Conservation (phyloP, 2,113 vertebrate genomes). For the Lophochroa leadbeateri region DNA sequence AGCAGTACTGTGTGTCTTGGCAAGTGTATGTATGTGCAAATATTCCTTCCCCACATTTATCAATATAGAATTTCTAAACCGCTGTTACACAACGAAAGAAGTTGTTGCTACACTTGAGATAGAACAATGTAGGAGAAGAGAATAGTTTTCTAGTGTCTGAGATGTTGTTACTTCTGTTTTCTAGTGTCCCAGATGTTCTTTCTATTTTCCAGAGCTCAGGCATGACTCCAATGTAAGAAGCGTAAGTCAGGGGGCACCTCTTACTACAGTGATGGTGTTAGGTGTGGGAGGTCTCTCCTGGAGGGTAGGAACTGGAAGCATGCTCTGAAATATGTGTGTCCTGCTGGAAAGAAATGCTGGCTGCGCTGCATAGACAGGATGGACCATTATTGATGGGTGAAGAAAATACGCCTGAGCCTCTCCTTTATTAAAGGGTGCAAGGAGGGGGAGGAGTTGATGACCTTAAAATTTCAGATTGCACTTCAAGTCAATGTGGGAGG, state of each 20-base stretch:
- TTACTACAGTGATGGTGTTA: fast-evolving
- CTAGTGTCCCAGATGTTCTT: not conserved
- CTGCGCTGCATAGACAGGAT: not conserved
- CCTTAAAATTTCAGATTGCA: not conserved
- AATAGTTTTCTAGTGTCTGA: not conserved
- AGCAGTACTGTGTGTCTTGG: conserved; percentile 3
- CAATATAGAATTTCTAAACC: not conserved
- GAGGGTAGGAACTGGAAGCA: not conserved
- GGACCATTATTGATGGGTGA: not conserved
- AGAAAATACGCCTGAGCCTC: not conserved
- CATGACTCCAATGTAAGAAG: not conserved
- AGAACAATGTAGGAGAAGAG: not conserved
- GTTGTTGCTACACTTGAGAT: not conserved
- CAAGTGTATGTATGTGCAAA: not conserved
- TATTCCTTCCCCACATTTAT: not conserved
- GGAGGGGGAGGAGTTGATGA: not conserved
- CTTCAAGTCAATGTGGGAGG: not conserved
- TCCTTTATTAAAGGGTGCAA: not conserved
- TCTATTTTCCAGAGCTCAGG: not conserved
- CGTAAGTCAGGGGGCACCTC: not conserved
- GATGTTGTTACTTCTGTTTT: not conserved
- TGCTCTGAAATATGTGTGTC: not conserved
- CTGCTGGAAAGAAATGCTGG: fast-evolving
- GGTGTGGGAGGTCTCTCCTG: not conserved
- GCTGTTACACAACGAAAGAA: not conserved